Conservation (phyloP, 1,140 invertebrate genomes). For the Adelges cooleyi region DNA sequence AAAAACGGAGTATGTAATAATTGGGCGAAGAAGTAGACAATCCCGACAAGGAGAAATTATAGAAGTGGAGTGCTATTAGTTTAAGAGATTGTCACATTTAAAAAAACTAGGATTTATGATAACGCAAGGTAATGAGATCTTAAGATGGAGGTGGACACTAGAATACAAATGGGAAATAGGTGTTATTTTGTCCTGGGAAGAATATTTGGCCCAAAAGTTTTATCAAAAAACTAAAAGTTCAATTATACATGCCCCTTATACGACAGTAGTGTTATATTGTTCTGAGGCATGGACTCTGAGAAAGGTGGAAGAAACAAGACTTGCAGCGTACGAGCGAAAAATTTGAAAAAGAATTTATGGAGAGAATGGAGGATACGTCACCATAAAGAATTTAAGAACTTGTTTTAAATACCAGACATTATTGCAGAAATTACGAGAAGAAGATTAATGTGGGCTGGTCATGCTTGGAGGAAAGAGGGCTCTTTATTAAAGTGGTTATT, state of each 20-base stretch:
- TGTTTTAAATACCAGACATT: conserved; percentile 1
- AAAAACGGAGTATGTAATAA: too few relatives aligned
- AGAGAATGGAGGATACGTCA: conserved; percentile 1
- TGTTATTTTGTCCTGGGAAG: background rate
- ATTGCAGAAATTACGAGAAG: background rate
- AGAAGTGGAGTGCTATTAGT: too few relatives aligned
- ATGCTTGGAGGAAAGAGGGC: too few relatives aligned
- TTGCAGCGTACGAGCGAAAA: conserved; percentile 16
- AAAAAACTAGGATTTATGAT: too few relatives aligned
- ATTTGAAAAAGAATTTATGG: conserved; percentile 18
- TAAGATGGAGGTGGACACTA: background rate
- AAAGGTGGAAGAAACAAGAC: conserved; percentile 7
- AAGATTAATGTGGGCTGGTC: too few relatives aligned
- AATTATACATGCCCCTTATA: conserved; percentile 1
- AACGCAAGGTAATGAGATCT: background rate
- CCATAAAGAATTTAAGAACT: conserved; percentile 7
- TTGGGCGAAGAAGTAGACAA: too few relatives aligned
- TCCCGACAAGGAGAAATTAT: too few relatives aligned
- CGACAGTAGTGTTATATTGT: conserved; percentile 16
- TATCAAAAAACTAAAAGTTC: background rate
- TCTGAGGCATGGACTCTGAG: conserved; percentile 24
- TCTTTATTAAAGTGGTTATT: too few relatives aligned
- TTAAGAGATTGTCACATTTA: too few relatives aligned
- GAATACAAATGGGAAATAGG: background rate
- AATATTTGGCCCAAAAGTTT: background rate